Evolutionary conservation across 2,113 vertebrate species (phyloP).

Genomic region (Rhineura floridana): DNA sequence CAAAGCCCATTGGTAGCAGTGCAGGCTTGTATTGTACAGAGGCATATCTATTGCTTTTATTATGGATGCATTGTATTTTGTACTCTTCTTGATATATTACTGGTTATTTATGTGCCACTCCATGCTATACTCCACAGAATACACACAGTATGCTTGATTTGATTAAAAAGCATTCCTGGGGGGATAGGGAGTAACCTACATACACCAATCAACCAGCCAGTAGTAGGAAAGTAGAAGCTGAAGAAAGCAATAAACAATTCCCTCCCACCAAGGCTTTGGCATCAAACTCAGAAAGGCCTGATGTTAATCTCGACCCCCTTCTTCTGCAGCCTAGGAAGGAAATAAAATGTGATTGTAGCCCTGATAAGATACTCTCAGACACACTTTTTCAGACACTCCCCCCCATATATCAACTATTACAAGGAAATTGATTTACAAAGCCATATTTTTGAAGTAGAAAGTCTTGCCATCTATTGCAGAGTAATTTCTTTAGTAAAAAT

Average conservation of each 20-base stretch:
- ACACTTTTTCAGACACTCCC: slow-evolving; percentile 29
- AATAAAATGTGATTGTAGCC: slow-evolving; percentile 49
- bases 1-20: slow-evolving; percentile 28
- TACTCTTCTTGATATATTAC: slow-evolving; percentile 43
- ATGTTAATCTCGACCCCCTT: slow-evolving; percentile 19
- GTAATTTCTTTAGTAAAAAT: neutral
- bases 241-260: slow-evolving; percentile 44
- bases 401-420: slow-evolving; percentile 37
- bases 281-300: slow-evolving; percentile 15
- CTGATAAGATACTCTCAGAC: slow-evolving; percentile 50
- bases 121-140: slow-evolving; percentile 42
- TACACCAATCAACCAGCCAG: slow-evolving; percentile 30
- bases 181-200: slow-evolving; percentile 32
- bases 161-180: slow-evolving; percentile 56
- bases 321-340: slow-evolving; percentile 45
- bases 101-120: slow-evolving; percentile 40
- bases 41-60: slow-evolving; percentile 51
- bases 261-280: slow-evolving; percentile 11
- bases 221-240: slow-evolving; percentile 26
- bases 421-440: slow-evolving; percentile 53
- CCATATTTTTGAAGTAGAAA: slow-evolving; percentile 51
- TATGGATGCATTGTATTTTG: slow-evolving; percentile 49
- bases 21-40: slow-evolving; percentile 28
- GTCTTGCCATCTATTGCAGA: slow-evolving; percentile 20
- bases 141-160: slow-evolving; percentile 41